Evolutionary conservation across 1,140 invertebrate genomes (phyloP).

Genomic region (Thaumetopoea pityocampa): DNA sequence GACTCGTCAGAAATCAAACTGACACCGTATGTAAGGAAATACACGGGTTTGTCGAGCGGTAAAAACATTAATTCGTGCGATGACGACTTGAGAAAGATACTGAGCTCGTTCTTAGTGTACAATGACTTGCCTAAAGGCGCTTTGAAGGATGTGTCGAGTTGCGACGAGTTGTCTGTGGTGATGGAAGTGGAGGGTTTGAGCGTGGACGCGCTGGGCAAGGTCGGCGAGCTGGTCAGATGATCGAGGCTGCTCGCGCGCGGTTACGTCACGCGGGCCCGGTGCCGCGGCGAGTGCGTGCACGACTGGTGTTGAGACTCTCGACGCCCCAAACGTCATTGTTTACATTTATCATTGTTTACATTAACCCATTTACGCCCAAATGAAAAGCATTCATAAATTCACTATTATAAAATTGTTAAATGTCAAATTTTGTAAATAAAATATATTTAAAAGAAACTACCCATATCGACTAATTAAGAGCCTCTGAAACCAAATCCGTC

Average conservation of each 20-base stretch:
- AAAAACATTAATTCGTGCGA: slow-evolving; percentile 39
- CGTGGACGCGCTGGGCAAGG: slow-evolving; percentile 43
- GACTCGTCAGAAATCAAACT: slow-evolving; percentile 77
- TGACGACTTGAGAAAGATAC: slow-evolving; percentile 46
- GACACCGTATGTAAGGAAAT: slow-evolving; percentile 65
- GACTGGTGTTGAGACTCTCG: slow-evolving; percentile 31
- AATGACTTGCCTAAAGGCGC: slow-evolving; percentile 76
- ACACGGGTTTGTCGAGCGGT: slow-evolving; percentile 51
- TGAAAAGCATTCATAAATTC: too few relatives aligned
- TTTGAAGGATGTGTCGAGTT: slow-evolving; percentile 41
- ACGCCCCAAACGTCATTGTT: background rate
- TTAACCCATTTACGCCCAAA: background rate
- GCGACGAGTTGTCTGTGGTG: slow-evolving; percentile 46
- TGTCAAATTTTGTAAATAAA: too few relatives aligned
- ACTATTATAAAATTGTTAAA: too few relatives aligned
- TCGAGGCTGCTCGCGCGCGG: slow-evolving; percentile 28
- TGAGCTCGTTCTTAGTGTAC: slow-evolving; percentile 78
- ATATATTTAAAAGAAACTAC: too few relatives aligned
- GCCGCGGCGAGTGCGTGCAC: slow-evolving; percentile 33
- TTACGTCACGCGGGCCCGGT: slow-evolving; percentile 37
- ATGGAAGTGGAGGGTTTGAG: slow-evolving; percentile 45
- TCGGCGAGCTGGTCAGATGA: slow-evolving; percentile 59
- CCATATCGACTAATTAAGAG: too few relatives aligned
- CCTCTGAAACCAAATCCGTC: too few relatives aligned
- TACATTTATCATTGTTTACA: background rate